Percentiles rank a stretch among this genome's conserved stretches.
Conservation (phyloP, 2,888 invertebrate genomes). For the Troides helena region DNA sequence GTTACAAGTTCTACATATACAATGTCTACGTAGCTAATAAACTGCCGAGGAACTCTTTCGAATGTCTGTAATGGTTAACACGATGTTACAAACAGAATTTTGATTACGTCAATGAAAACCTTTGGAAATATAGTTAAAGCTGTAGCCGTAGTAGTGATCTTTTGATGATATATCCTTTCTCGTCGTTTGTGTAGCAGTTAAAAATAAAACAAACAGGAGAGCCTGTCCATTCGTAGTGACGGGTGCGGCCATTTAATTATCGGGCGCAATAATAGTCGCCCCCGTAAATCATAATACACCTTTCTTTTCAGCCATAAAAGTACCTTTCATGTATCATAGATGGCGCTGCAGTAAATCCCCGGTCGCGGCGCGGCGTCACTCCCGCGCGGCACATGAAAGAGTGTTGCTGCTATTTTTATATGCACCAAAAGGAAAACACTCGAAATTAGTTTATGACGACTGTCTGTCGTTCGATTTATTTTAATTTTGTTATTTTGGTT, state of each 20-base stretch:
- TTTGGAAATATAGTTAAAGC: slow-evolving; percentile 4
- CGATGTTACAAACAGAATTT: slow-evolving; percentile 1
- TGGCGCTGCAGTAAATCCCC: slow-evolving; percentile 66
- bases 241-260: slow-evolving; percentile 56
- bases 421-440: slow-evolving; percentile 77
- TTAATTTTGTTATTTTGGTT: slow-evolving; percentile 78
- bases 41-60: too few species aligned
- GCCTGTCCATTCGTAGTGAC: slow-evolving; percentile 29
- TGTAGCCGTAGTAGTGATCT: slow-evolving; percentile 6
- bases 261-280: slow-evolving; percentile 54
- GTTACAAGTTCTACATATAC: too few species aligned
- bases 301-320: slow-evolving; percentile 63
- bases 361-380: slow-evolving; percentile 76
- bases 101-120: slow-evolving; percentile 4
- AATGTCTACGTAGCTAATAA: too few species aligned
- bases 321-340: slow-evolving; percentile 71
- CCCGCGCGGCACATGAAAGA: slow-evolving; percentile 73
- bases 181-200: slow-evolving; percentile 27
- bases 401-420: slow-evolving; percentile 77
- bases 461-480: slow-evolving; percentile 80
- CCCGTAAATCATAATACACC: slow-evolving; percentile 67
- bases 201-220: slow-evolving; percentile 27
- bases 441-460: slow-evolving; percentile 81
- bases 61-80: too few species aligned
- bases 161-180: slow-evolving; percentile 29